Evolutionary conservation across 2,113 vertebrate genomes (phyloP), one percentile per base, ranked within the genome.

Genomic region (Nothoprocta pentlandii): DNA sequence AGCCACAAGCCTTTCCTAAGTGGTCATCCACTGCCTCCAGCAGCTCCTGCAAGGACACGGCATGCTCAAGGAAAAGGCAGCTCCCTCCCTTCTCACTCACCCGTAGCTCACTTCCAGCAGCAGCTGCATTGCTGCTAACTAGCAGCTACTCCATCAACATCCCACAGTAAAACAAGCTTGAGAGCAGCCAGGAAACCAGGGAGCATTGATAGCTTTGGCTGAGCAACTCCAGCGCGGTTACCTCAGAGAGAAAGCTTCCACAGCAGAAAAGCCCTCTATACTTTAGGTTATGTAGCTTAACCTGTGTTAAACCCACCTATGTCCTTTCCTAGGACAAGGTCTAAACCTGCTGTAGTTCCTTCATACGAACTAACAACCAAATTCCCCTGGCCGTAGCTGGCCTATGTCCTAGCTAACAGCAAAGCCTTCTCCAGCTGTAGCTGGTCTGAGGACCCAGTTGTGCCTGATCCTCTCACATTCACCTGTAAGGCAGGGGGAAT

Each of bases 231-330:
- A 68, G 47, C 19, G 26, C 47, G 0, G 0, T 22, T 26, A 4
- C 8, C 39, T 32, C 39, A 21, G 7, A 69, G 17, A 5, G 28
- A 66, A 90, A 53, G 10, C 21, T 20, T 21, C n/a, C 17, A 19
- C 26, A 56, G 14, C 4, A 61, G 10, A 3, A 79, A 17, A 51
- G 6, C 11, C 41, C 44, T 44, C 1, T 1, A 4, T 6, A 3
- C 9, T 56, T 42, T 28, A 22, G 12, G 5, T 70, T 12, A 26
- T 0, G 0, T 16, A 15, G 9, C 0, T 0, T 0, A 68, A 13
- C 16, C 36, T 16, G 6, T 12, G 26, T 36, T 73, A 6, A 21
- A 3, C 4, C 15, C 32, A 10, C 30, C 9, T 59, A 23, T 59
- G 36, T 39, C 36, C 44, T 42, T 74, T 49, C n/a, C n/a, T 42